phyloP scores from a whole-genome alignment of 2,113 vertebrate genomes.

The Bolborhynchus lineola region DNA sequence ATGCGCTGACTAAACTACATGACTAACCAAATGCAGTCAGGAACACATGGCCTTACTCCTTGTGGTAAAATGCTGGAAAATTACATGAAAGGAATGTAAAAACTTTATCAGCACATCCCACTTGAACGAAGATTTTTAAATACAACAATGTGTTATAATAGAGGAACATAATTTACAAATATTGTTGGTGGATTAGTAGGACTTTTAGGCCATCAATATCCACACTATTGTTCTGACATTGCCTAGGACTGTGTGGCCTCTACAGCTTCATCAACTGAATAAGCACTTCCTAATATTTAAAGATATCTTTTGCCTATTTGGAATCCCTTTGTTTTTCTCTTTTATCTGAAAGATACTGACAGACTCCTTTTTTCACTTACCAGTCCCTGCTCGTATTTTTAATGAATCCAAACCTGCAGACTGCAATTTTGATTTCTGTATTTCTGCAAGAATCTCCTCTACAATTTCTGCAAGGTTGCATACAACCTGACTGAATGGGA shows the following conservation, averaged over 20 bases:
- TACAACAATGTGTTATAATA: not conserved
- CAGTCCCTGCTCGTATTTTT: not conserved
- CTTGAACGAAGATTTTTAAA: not conserved
- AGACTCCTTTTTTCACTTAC: not conserved
- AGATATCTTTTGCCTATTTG: not conserved
- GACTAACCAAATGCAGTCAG: not conserved
- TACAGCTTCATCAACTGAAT: not conserved
- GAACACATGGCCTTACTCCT: not conserved
- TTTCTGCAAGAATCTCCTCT: not conserved
- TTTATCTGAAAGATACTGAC: not conserved
- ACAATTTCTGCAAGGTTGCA: not conserved
- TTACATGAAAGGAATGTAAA: not conserved
- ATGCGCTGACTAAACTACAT: not conserved
- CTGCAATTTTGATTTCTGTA: not conserved
- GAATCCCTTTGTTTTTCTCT: not conserved
- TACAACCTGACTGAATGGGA: not conserved
- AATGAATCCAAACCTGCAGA: not conserved
- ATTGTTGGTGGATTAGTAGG: not conserved
- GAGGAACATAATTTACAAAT: not conserved
- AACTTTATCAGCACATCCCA: not conserved
- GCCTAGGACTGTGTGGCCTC: not conserved
- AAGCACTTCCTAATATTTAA: not conserved
- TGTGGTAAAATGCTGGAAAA: not conserved
- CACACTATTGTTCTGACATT: not conserved
- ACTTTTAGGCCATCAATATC: not conserved